phyloP scores from a whole-genome alignment of 2,888 invertebrate genomes.

The Melipona beecheii region DNA sequence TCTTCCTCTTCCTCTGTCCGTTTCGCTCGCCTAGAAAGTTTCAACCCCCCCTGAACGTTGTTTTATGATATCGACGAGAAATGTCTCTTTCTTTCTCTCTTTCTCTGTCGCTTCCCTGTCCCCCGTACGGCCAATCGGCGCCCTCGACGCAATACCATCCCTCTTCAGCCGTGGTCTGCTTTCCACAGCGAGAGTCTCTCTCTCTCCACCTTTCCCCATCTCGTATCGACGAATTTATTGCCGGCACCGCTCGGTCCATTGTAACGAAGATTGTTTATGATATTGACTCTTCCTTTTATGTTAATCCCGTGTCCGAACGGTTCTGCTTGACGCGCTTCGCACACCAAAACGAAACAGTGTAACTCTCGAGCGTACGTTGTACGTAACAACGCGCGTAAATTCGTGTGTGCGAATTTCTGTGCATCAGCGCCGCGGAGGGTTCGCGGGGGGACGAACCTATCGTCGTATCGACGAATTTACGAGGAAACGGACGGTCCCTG shows the following conservation, averaged over 20 bases:
- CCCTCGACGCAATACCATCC: conserved; percentile 49
- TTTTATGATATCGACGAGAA: conserved; percentile 78
- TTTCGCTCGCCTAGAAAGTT: conserved; percentile 55
- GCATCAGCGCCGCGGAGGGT: conserved; percentile 30
- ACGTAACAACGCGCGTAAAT: conserved; percentile 59
- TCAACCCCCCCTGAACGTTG: conserved; percentile 63
- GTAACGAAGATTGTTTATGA: conserved; percentile 79
- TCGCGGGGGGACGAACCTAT: conserved; percentile 45
- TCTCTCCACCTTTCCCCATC: conserved; percentile 53
- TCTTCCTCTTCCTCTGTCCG: conserved; percentile 6
- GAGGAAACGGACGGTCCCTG: conserved; percentile 80
- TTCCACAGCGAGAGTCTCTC: not conserved
- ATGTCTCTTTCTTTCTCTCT: conserved; percentile 53
- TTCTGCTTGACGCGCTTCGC: conserved; percentile 54
- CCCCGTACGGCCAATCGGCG: conserved; percentile 57
- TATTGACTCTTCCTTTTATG: conserved; percentile 82
- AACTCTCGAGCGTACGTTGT: no score
- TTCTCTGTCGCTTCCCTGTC: conserved; percentile 42
- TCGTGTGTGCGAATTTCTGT: conserved; percentile 54
- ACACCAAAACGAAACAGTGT: conserved; percentile 19
- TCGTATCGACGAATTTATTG: conserved; percentile 78
- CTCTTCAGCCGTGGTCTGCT: conserved; percentile 1
- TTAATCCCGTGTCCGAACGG: conserved; percentile 75
- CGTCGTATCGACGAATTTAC: conserved; percentile 83
- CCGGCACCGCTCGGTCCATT: conserved; percentile 68